Base-by-base conservation (phyloP, 2,888 invertebrate species). In the Meganola albula region DNA sequence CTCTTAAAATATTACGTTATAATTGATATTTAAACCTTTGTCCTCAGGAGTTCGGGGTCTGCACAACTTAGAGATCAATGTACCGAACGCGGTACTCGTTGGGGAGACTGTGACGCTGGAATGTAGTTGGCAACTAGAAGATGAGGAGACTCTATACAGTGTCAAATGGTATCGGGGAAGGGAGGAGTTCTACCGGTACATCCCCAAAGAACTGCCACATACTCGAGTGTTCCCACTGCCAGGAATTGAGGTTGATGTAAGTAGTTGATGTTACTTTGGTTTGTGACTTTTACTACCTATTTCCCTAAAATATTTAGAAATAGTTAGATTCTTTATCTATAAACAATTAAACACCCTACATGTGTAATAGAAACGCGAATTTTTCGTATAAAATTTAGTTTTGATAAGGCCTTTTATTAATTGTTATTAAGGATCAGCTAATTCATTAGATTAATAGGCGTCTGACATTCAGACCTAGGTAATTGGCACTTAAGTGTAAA, bases 131-230 rank as follows among this genome's bases (percentile, higher is more conserved):
- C 90, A 93, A 71, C 79, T 94, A 34, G 91, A 92, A 67, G 89
- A 90, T 44, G 84, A 85, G 27, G 92, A 93, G 54, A 89, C 89
- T 1, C 76, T 94, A 8, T 94, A 93, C 77, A 91, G 92, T 35
- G 92, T 94, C 48, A 93, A 93, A 74, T 94, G 93, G 94, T 94
- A 93, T 83, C 89, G 92, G 52, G 92, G 93, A 4, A 65, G 87
- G 8, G 88, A 90, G 46, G 93, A 94, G 71, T 93, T 94, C 87
- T 94, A 91, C 83, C 88, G 93, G 66, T 94, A 89, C 67, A 90
- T 93, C 48, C 93, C 93, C 2, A 93, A 93, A 65, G 93, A 93
- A 67, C 74, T 91, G 47, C 93, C 93, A 2, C 91, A 91, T 52
- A 92, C 91, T 12, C 88, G 90, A 51, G 91, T 92, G 12, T 93